Conservation (phyloP, 92 coral and sea anemone species). For the Montipora capitata region DNA sequence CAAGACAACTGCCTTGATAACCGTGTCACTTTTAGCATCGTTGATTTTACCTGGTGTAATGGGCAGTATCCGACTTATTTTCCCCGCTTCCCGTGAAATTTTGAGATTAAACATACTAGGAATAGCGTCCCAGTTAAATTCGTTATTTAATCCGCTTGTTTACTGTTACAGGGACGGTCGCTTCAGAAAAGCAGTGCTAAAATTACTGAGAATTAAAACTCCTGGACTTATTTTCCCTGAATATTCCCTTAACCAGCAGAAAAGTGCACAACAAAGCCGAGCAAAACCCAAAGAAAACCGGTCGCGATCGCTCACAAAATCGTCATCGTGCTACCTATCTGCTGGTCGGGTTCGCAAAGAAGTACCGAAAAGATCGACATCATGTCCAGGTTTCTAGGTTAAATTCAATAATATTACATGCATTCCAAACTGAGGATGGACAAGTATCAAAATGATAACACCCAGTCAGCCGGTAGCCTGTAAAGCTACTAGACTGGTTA, state of each 20-base stretch:
- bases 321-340: background rate
- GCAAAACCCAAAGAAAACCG: background rate
- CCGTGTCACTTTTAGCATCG: background rate
- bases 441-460: too few relatives aligned
- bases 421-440: too few relatives aligned
- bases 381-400: too few relatives aligned
- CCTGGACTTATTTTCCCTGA: background rate
- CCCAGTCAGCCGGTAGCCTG: too few relatives aligned
- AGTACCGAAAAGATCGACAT: too few relatives aligned
- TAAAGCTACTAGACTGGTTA: too few relatives aligned
- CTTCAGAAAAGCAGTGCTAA: background rate
- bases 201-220: background rate
- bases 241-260: too few relatives aligned
- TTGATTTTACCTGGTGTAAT: background rate
- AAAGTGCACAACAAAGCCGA: background rate
- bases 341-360: background rate
- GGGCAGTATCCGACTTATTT: background rate
- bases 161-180: conserved; percentile 12
- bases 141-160: conserved; percentile 1
- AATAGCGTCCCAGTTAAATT: background rate
- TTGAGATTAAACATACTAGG: background rate
- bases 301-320: too few relatives aligned
- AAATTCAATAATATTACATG: too few relatives aligned
- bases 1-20: background rate
- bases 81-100: background rate